Evolutionary conservation across 1,140 invertebrate genomes (phyloP), one percentile per base, ranked within the genome.

Genomic region (Dreissena rostriformis): DNA sequence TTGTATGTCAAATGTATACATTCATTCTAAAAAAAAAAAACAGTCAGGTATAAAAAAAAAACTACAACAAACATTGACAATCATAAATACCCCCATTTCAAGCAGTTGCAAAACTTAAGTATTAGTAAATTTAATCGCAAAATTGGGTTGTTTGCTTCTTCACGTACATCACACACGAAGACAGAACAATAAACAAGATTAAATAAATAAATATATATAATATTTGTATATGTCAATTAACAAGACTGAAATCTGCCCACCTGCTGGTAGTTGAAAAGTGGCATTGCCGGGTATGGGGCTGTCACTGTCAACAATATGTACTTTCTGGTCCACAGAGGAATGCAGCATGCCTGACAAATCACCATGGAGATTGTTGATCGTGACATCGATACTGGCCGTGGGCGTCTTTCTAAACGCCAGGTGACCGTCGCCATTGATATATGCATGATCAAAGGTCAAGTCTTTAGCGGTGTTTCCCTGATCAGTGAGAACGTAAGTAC

Each of bases 311-410:
- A 71, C 26, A 15, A 91, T 79, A 1, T 68, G 76, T 10, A 90
- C 78, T 24, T 85, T 79, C 75, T 88, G 88, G 55, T 87, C 86
- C 11, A 72, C 74, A 11, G 85, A 87, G 12, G 84, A 84, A 74
- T 91, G 90, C 4, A 91, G 49, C 86, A 91, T 87, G 26, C 90
- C 90, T 49, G 86, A 80, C 68, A 86, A 70, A 67, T 91, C 90
- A 52, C 90, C 90, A 70, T 87, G 82, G 0, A 90, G 86, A 49
- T 87, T 82, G n/a, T 86, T 84, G 22, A 91, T 87, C 1, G 68
- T 82, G 15, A 91, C 73, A 24, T 80, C 72, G 15, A 87, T 84
- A 28, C 24, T 55, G 22, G 75, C 67, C 4, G 17, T 52, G 5
- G 75, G 63, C 14, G 68, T 77, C 74, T 89, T 86, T 19, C 51